Percentiles rank a stretch among this genome's conserved stretches.
These are phyloP conservation scores for Hydrochoerus hydrochaeris DNA, from an alignment of 2,113 vertebrate genomes.

Conservation along the genomic window DNA sequence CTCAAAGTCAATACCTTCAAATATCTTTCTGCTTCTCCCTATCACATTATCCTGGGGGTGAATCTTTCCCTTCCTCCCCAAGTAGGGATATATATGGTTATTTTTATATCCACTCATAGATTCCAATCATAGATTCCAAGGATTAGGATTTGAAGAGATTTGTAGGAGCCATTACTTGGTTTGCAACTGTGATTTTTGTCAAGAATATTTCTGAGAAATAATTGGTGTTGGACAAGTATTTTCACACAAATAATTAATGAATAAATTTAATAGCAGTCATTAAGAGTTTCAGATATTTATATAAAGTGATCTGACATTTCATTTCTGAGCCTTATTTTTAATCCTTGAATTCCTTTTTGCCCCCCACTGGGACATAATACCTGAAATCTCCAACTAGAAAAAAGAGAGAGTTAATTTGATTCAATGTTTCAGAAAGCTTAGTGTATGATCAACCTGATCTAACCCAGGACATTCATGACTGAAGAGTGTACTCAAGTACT, in stretches of 20 bases:
- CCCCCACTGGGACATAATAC: not conserved
- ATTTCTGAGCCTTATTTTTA: not conserved
- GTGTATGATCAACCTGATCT: not conserved
- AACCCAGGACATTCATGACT: not conserved
- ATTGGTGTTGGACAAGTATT: not conserved
- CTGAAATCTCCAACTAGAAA: not conserved
- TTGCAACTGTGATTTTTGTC: accelerated
- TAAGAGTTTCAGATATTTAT: not conserved
- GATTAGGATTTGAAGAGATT: not conserved
- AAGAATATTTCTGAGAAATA: not conserved
- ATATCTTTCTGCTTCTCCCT: not conserved
- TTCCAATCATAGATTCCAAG: not conserved
- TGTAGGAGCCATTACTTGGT: not conserved
- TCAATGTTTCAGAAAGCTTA: not conserved
- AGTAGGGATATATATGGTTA: not conserved
- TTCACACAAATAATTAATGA: not conserved
- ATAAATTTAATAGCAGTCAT: not conserved
- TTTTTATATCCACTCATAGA: not conserved
- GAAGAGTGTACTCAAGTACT: not conserved
- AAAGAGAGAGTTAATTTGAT: not conserved
- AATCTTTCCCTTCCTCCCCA: not conserved
- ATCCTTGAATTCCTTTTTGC: not conserved
- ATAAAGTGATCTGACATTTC: not conserved
- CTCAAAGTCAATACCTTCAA: not conserved
- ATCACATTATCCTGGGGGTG: not conserved